Evolutionary conservation across 2,113 vertebrate genomes (phyloP), one percentile per base, ranked within the genome.

Genomic region (Hirundichthys speculiger): DNA sequence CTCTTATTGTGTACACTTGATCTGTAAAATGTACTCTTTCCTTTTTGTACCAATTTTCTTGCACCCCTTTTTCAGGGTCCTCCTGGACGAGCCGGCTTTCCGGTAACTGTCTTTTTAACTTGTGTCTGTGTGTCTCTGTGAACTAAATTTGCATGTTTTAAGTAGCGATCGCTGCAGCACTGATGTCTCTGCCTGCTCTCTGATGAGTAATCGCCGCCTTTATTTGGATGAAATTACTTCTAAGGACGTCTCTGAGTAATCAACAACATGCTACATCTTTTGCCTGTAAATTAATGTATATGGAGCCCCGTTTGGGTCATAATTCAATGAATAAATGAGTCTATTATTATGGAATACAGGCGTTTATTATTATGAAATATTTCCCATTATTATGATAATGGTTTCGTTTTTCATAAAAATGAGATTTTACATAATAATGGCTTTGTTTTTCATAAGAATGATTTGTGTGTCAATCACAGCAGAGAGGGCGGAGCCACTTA

Each of bases 41-140:
- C 83, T 79, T 84, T 88, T 86, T 88, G 70, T 90, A 82, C 84
- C 88, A 85, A 89, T 71, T 74, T 80, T 83, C 82, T 94, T 78
- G 90, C 79, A 76, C 85, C 83, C 80, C 74, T 90, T 94, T 94
- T 76, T 90, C 91, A 95, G 93, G 94, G 94, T 84, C 91, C 94
- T 75, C 92, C 88, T 89, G 95, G 95, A 93, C 93, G 94, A 89
- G 87, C 93, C 54, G 93, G 94, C 86, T 91, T 96, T 91, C 95
- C 90, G 70, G 94, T 97, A 94, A 95, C 91, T 91, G 82, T 72
- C 65, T 80, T 88, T 83, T 79, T 38, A 52, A 55, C 83, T 76
- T 87, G 52, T 87, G 64, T 83, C 53, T 88, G 66, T 84, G 69
- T 76, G 43, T 80, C 39, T 56, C 2, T 61, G 22, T 68, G 18